Evolutionary conservation across 2,797 vertebrate genomes (phyloP).

Genomic region (Rousettus madagascariensis): DNA sequence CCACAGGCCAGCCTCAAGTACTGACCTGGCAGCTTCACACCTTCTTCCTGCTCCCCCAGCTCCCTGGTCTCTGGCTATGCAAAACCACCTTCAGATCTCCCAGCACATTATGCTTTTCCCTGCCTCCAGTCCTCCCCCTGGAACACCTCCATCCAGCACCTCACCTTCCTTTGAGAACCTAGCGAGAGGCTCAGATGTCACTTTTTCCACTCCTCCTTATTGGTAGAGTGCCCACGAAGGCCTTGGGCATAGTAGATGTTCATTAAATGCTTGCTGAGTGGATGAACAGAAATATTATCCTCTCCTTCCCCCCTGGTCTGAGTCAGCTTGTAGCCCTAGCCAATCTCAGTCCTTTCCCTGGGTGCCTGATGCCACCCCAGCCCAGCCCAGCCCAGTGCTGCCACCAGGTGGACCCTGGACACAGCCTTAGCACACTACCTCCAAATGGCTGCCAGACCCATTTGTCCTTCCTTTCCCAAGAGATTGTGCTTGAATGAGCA

Average conservation of each 20-base stretch:
- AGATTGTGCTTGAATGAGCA: background rate
- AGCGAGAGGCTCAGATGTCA: background rate
- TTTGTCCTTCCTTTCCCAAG: background rate
- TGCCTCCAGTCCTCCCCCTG: background rate
- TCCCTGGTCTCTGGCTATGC: background rate
- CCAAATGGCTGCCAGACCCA: background rate
- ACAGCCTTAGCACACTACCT: background rate
- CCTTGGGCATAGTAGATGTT: background rate
- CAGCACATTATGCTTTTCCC: background rate
- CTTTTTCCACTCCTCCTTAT: background rate
- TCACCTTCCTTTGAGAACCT: background rate
- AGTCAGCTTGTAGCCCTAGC: background rate
- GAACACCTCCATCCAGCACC: background rate
- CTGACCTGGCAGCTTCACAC: background rate
- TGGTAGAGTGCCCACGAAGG: background rate
- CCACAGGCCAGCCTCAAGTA: background rate
- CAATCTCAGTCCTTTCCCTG: background rate
- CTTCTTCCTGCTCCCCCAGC: background rate
- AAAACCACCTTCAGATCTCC: background rate
- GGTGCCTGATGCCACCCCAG: background rate
- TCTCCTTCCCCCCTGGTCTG: background rate
- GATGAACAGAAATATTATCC: background rate
- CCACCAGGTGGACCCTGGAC: background rate
- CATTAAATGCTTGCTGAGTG: background rate
- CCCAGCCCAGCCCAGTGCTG: background rate